These are phyloP conservation scores for Eonycteris spelaea DNA, from an alignment of 2,113 vertebrate species.

Conservation along the genomic window DNA sequence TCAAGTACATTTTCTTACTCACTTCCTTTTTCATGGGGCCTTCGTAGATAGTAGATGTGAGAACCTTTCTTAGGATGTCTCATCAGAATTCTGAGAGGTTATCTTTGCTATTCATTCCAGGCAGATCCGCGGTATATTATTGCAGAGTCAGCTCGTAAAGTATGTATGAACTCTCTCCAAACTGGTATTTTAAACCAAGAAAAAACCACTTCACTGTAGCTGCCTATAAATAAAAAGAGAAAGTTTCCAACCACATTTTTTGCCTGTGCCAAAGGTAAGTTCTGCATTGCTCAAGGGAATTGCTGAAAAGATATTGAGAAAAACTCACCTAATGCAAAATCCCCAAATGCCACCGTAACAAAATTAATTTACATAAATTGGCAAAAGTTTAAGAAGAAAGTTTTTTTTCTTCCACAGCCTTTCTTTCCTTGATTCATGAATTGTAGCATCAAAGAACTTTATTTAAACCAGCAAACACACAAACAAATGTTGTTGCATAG, in stretches of 20 bases:
- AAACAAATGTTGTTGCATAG: not conserved
- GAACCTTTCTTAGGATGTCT: not conserved
- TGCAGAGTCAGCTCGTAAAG: constrained; percentile 42
- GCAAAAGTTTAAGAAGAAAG: not conserved
- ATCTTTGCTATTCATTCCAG: not conserved
- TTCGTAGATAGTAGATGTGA: not conserved
- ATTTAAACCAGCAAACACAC: not conserved
- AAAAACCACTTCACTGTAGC: not conserved
- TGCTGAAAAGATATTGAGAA: not conserved
- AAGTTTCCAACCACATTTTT: not conserved
- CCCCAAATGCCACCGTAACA: not conserved
- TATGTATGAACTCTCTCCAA: constrained; percentile 3
- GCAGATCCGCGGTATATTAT: not conserved
- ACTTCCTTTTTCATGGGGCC: not conserved
- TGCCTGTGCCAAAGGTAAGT: not conserved
- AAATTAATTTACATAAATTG: not conserved
- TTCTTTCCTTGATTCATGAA: constrained; percentile 8
- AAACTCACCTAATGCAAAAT: not conserved
- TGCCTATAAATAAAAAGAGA: constrained; percentile 28
- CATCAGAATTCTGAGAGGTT: constrained; percentile 35
- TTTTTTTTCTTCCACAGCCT: not conserved
- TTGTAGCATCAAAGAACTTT: not conserved
- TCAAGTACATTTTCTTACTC: not conserved
- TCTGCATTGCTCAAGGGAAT: not conserved
- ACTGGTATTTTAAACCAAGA: not conserved